phyloP scores from a whole-genome alignment of 2,797 vertebrate species.

The Oreochromis grahami region DNA sequence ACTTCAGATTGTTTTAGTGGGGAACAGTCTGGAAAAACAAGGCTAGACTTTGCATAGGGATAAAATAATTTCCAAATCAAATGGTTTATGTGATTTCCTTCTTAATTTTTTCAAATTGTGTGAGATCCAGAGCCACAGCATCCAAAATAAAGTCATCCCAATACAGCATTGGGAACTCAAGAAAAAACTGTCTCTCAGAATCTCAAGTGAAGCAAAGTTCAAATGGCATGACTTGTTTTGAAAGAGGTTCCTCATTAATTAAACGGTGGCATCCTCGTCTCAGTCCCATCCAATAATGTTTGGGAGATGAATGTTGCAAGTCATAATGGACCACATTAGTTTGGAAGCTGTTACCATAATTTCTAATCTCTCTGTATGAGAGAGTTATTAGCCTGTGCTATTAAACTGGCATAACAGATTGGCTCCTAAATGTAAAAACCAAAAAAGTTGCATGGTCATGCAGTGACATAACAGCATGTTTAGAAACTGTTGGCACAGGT shows the following conservation, averaged over 20 bases:
- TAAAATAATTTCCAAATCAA: neutral
- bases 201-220: neutral
- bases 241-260: neutral
- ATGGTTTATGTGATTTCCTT: neutral
- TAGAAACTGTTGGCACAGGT: neutral
- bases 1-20: neutral
- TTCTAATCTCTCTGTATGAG: neutral
- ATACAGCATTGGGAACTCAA: neutral
- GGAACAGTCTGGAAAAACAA: neutral
- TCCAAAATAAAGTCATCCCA: neutral
- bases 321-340: neutral
- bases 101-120: neutral
- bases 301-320: neutral
- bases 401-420: neutral
- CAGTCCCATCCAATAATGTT: neutral
- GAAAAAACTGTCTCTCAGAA: neutral
- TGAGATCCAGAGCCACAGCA: neutral
- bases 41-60: neutral
- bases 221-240: neutral
- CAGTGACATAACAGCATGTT: neutral
- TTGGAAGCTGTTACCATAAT: neutral
- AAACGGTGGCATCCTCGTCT: too few species aligned
- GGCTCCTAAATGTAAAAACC: neutral
- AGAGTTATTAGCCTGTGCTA: neutral
- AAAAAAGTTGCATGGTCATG: neutral